These are phyloP conservation scores for Scaptomyza hsui DNA, from an alignment of 1,140 invertebrate species.

Conservation along the genomic window DNA sequence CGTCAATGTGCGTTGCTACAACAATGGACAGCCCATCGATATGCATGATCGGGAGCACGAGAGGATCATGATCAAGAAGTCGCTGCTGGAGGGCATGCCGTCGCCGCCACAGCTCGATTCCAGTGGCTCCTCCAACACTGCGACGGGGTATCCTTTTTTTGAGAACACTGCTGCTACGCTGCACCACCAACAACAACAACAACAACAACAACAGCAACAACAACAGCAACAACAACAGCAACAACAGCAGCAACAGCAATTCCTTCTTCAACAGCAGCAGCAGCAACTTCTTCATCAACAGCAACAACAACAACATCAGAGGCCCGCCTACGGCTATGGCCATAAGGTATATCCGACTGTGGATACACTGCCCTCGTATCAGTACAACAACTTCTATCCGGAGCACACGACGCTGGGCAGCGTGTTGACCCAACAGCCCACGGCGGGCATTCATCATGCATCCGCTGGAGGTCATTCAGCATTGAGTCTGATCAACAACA, in stretches of 20 bases:
- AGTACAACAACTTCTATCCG: conserved; percentile 83
- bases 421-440: conserved; percentile 76
- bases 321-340: conserved; percentile 52
- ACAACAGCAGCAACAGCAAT: conserved; percentile 10
- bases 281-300: conserved; percentile 12
- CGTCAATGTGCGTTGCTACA: conserved; percentile 80
- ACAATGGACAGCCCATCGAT: conserved; percentile 82
- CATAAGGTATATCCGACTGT: conserved; percentile 78
- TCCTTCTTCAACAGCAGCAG: not conserved
- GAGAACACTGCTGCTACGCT: conserved; percentile 63
- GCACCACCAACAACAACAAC: conserved; percentile 25
- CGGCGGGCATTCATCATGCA: conserved; percentile 65
- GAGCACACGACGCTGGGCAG: conserved; percentile 62
- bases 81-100: conserved; percentile 78
- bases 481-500: conserved; percentile 84
- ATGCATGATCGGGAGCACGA: conserved; percentile 81
- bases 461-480: conserved; percentile 75
- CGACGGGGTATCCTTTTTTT: conserved; percentile 77
- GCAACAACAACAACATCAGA: conserved; percentile 3
- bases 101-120: conserved; percentile 76
- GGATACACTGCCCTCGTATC: conserved; percentile 76
- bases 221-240: not conserved
- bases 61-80: conserved; percentile 82
- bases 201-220: conserved; percentile 3
- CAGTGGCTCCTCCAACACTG: conserved; percentile 60